Conservation (phyloP, 2,113 vertebrate species). For the Phalacrocorax pelagicus region DNA sequence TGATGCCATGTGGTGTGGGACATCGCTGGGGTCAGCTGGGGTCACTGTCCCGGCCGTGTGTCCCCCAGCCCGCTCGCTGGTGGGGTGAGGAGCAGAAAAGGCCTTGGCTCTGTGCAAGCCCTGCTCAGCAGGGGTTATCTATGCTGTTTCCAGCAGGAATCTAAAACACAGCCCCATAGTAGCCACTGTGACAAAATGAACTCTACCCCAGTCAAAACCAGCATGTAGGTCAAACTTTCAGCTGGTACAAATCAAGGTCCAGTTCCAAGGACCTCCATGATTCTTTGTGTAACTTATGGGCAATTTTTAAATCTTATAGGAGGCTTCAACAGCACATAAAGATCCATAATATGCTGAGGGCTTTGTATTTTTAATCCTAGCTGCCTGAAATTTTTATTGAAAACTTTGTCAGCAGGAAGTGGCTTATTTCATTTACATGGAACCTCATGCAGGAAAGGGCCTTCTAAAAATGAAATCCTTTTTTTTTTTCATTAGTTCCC, state of each 20-base stretch:
- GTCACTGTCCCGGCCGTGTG: no score
- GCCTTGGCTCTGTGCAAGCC: no score
- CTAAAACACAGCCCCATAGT: no score
- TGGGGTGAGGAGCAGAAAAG: no score
- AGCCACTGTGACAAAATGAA: no score
- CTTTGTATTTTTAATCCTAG: not conserved
- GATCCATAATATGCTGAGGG: not conserved
- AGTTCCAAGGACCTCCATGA: not conserved
- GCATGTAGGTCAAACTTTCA: not conserved
- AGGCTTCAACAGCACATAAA: not conserved
- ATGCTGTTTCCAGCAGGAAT: no score
- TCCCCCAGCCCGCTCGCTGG: no score
- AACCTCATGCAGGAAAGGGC: not conserved
- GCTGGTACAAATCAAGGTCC: not conserved
- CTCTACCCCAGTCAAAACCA: no score
- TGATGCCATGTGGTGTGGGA: no score
- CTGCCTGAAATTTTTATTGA: not conserved
- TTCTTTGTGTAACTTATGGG: not conserved
- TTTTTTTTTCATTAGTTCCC: not conserved
- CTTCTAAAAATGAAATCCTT: not conserved
- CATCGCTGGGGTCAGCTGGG: no score
- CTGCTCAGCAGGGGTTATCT: no score
- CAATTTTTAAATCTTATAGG: not conserved
- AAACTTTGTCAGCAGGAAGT: not conserved
- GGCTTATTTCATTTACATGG: not conserved